Evolutionary conservation across 2,113 vertebrate genomes (phyloP).

Genomic region (Rana temporaria): DNA sequence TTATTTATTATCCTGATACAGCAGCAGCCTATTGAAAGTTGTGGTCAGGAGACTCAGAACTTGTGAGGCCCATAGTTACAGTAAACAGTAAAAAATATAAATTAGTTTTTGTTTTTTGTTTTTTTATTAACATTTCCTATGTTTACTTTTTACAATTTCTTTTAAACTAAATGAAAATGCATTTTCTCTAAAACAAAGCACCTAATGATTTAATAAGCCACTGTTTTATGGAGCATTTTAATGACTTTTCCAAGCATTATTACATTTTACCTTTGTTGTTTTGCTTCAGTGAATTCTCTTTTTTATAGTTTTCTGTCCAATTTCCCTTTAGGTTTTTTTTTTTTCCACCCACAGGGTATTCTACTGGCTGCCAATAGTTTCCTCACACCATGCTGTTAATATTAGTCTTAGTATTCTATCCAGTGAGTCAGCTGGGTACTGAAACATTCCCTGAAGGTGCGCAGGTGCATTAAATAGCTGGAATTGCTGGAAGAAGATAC

Average conservation of each 20-base stretch:
- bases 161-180: constrained; percentile 29
- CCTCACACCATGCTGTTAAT: constrained; percentile 39
- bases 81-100: background rate
- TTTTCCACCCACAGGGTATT: constrained; percentile 37
- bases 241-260: constrained; percentile 44
- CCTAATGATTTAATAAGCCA: constrained; percentile 32
- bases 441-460: constrained; percentile 59
- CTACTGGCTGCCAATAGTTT: constrained; percentile 50
- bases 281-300: constrained; percentile 40
- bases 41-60: too few species aligned
- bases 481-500: constrained; percentile 51
- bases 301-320: constrained; percentile 54
- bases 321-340: constrained; percentile 55
- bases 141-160: constrained; percentile 9
- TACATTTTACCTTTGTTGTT: constrained; percentile 38
- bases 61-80: too few species aligned
- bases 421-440: constrained; percentile 53
- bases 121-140: background rate
- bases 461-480: constrained; percentile 57
- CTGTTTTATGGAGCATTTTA: constrained; percentile 37
- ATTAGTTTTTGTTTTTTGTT: background rate
- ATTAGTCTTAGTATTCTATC: constrained; percentile 56
- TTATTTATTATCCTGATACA: too few species aligned
- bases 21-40: too few species aligned
- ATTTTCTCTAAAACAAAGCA: constrained; percentile 14